phyloP scores from a whole-genome alignment of 2,888 invertebrate genomes.

The Rhopalosiphum nymphaeae region DNA sequence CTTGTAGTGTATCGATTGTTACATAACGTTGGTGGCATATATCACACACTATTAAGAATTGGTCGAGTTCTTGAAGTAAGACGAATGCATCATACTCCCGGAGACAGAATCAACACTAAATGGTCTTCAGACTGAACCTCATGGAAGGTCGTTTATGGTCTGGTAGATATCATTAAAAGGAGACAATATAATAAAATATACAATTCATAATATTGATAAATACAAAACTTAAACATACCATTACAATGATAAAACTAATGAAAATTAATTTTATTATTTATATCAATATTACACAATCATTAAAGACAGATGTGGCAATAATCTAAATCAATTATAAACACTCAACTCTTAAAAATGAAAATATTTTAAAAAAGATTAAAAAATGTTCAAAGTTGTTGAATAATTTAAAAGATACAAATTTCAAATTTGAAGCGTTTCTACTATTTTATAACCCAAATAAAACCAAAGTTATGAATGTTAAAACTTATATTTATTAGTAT shows the following conservation, averaged over 20 bases:
- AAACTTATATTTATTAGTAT: no score
- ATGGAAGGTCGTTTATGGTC: slow-evolving; percentile 25
- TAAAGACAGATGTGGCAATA: neutral
- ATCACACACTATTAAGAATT: neutral
- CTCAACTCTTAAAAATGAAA: neutral
- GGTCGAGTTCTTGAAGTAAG: neutral
- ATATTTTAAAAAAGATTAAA: neutral
- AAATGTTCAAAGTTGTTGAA: neutral
- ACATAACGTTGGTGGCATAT: neutral
- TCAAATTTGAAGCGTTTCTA: neutral
- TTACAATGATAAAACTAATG: neutral
- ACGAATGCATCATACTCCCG: neutral
- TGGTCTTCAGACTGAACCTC: neutral
- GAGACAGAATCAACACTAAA: neutral
- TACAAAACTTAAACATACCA: neutral
- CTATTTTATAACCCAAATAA: neutral
- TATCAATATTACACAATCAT: neutral
- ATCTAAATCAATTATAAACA: neutral
- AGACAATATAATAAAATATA: neutral
- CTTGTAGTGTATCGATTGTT: neutral
- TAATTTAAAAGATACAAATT: neutral
- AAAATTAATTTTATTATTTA: neutral
- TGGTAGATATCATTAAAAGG: neutral
- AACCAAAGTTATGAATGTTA: neutral
- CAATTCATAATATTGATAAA: neutral